Conservation (phyloP, 2,888 invertebrate genomes). For the Fragum fragum region DNA sequence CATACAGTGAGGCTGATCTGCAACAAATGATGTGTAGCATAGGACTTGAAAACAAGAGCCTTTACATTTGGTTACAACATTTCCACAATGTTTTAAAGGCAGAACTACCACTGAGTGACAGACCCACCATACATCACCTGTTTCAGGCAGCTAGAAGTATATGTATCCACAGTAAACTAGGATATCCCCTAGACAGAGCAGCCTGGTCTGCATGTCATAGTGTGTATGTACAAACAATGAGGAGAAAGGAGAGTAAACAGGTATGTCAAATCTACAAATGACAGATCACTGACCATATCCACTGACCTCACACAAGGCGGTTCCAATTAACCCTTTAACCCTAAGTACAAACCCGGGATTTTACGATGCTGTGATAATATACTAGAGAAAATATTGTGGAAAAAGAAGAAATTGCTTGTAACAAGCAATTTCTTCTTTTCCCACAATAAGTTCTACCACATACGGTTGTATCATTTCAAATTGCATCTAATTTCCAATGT, state of each 20-base stretch:
- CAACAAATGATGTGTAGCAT: conserved; percentile 72
- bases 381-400: too few species aligned
- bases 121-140: conserved; percentile 90
- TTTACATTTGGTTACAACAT: conserved; percentile 76
- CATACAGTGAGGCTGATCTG: conserved; percentile 77
- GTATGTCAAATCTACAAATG: too few species aligned
- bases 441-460: too few species aligned
- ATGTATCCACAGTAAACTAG: conserved; percentile 90
- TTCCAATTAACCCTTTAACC: too few species aligned
- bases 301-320: too few species aligned
- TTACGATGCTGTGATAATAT: too few species aligned
- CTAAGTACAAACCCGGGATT: too few species aligned
- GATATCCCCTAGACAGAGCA: conserved; percentile 89
- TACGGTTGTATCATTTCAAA: too few species aligned
- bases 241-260: conserved; percentile 82
- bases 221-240: conserved; percentile 90
- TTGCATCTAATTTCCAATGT: too few species aligned
- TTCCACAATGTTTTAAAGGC: conserved; percentile 72
- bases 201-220: conserved; percentile 88
- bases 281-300: too few species aligned
- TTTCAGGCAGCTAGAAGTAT: conserved; percentile 86
- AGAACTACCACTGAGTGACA: conserved; percentile 86
- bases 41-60: conserved; percentile 72
- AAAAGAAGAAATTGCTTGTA: conserved; percentile 1
- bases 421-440: background rate